Conservation (phyloP, 2,888 invertebrate genomes). For the Cepaea hortensis region DNA sequence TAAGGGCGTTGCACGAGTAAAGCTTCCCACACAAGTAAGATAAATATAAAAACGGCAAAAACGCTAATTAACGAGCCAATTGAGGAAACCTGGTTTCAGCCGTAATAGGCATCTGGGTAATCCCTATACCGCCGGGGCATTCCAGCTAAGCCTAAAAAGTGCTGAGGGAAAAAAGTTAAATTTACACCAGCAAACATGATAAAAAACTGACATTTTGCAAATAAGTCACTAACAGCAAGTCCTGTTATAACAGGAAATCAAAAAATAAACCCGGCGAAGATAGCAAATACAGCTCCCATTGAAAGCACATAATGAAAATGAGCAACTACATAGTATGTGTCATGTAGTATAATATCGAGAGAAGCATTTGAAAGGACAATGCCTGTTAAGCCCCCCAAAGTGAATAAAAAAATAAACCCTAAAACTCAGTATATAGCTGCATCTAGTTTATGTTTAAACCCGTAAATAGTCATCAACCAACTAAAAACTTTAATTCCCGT, state of each 20-base stretch:
- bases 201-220: constrained; percentile 84
- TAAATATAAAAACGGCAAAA: constrained; percentile 57
- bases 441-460: constrained; percentile 81
- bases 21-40: constrained; percentile 62
- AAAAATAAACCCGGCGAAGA: constrained; percentile 85
- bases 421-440: constrained; percentile 78
- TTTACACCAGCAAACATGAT: constrained; percentile 86
- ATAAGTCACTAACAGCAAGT: constrained; percentile 79
- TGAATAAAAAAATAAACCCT: constrained; percentile 83
- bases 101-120: constrained; percentile 81
- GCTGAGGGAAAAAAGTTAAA: constrained; percentile 88
- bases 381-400: constrained; percentile 81
- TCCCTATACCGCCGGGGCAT: constrained; percentile 87
- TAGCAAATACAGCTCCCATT: constrained; percentile 86
- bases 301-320: constrained; percentile 89
- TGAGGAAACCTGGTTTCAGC: constrained; percentile 62
- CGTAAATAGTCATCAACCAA: constrained; percentile 81
- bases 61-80: constrained; percentile 60
- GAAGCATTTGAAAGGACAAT: constrained; percentile 82
- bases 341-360: constrained; percentile 86
- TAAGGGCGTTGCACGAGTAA: constrained; percentile 57
- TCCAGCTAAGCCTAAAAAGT: constrained; percentile 84
- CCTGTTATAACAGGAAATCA: constrained; percentile 85
- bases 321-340: constrained; percentile 90
- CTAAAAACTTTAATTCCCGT: constrained; percentile 85